These are phyloP conservation scores for Ooceraea biroi DNA, from an alignment of 1,140 invertebrate species.

Conservation along the genomic window DNA sequence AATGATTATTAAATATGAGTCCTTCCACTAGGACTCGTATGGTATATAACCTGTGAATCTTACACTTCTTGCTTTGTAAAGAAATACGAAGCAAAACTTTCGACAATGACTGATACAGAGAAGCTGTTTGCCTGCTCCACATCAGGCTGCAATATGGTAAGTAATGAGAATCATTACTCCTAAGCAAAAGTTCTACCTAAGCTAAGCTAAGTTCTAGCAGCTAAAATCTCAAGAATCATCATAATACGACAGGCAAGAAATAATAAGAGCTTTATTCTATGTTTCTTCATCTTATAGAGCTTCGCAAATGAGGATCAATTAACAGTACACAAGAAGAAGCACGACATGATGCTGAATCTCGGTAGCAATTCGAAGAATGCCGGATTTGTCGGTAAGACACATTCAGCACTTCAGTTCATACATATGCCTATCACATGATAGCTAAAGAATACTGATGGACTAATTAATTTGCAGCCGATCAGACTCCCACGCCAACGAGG, in stretches of 20 bases:
- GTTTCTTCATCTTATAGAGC: slow-evolving; percentile 84
- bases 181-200: background rate
- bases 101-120: slow-evolving; percentile 86
- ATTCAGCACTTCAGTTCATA: slow-evolving; percentile 14
- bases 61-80: background rate
- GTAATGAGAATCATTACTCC: slow-evolving; percentile 7
- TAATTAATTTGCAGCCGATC: slow-evolving; percentile 85
- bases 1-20: too few species aligned
- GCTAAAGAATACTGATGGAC: background rate
- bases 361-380: slow-evolving; percentile 88
- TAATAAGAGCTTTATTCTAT: background rate
- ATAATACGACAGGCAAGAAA: slow-evolving; percentile 8
- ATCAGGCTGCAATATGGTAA: slow-evolving; percentile 90
- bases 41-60: background rate
- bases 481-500: slow-evolving; percentile 91
- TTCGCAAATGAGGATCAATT: slow-evolving; percentile 93
- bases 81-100: background rate
- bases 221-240: background rate
- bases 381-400: slow-evolving; percentile 87
- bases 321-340: slow-evolving; percentile 92
- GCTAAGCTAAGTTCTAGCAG: too few species aligned
- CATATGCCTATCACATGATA: background rate
- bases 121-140: slow-evolving; percentile 90
- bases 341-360: slow-evolving; percentile 93
- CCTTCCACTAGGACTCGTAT: background rate